phyloP scores from a whole-genome alignment of 2,113 vertebrate species.

The Jaculus jaculus region DNA sequence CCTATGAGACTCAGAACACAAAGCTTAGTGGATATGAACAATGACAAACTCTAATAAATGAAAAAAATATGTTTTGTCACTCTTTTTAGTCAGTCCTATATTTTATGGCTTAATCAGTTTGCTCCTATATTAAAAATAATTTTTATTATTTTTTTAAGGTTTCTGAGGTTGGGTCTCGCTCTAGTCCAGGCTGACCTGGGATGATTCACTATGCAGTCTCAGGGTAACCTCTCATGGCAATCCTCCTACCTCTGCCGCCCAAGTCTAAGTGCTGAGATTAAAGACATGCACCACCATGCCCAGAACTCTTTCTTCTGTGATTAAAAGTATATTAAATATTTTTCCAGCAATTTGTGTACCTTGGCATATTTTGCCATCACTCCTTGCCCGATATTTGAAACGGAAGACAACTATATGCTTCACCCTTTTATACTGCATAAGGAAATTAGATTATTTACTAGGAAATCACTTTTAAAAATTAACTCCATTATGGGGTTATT shows the following conservation, averaged over 20 bases:
- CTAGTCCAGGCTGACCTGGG: no score
- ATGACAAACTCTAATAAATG: neutral
- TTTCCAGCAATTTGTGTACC: conserved; percentile 36
- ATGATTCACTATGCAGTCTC: no score
- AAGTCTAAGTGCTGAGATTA: no score
- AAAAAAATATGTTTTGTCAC: neutral
- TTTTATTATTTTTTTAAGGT: no score
- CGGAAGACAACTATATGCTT: neutral
- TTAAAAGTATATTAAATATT: conserved; percentile 24
- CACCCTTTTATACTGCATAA: conserved; percentile 51
- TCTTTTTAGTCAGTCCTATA: conserved; percentile 1
- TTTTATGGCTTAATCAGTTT: conserved; percentile 33
- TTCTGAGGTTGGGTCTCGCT: no score
- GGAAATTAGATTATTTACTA: conserved; percentile 58
- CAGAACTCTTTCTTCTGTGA: conserved; percentile 43
- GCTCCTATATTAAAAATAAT: conserved; percentile 54
- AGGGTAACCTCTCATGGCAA: no score
- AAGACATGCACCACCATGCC: no score
- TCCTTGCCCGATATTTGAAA: no score
- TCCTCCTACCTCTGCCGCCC: no score
- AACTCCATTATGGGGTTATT: conserved; percentile 24
- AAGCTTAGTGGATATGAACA: neutral
- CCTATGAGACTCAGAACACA: no score
- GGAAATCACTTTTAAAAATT: conserved; percentile 65
- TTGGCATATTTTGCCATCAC: no score